These are phyloP conservation scores for Amblyjoppa proteus DNA, from an alignment of 2,888 invertebrate species.

Conservation along the genomic window DNA sequence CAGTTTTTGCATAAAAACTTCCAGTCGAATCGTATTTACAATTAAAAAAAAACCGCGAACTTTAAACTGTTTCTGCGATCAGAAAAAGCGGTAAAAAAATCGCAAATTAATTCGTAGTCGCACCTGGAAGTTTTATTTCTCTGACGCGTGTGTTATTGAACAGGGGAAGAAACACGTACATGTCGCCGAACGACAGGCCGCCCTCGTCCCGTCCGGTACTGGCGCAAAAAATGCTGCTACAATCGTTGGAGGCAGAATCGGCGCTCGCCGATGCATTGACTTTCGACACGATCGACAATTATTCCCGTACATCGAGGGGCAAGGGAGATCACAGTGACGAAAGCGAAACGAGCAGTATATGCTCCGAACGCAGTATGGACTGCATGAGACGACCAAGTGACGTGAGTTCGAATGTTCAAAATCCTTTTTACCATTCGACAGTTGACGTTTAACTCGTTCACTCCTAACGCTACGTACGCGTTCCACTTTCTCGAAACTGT, in stretches of 20 bases:
- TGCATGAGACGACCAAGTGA: slow-evolving; percentile 93
- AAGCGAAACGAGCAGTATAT: slow-evolving; percentile 98
- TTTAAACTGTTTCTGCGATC: too few relatives aligned
- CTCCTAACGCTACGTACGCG: not conserved
- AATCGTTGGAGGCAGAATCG: slow-evolving; percentile 95
- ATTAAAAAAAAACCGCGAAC: too few relatives aligned
- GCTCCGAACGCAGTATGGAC: slow-evolving; percentile 95
- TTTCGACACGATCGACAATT: slow-evolving; percentile 82
- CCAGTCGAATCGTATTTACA: too few relatives aligned
- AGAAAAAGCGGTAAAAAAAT: too few relatives aligned
- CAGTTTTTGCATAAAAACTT: too few relatives aligned
- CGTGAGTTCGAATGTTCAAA: slow-evolving; percentile 86
- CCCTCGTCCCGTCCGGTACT: slow-evolving; percentile 87
- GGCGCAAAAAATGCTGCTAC: slow-evolving; percentile 93
- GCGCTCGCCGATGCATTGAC: slow-evolving; percentile 91
- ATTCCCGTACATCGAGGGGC: slow-evolving; percentile 79
- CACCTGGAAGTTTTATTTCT: not conserved
- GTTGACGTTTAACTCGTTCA: too few relatives aligned
- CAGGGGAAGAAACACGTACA: slow-evolving; percentile 81
- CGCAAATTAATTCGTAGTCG: too few relatives aligned
- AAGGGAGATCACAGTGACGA: slow-evolving; percentile 92
- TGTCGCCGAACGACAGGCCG: slow-evolving; percentile 86
- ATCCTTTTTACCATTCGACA: not conserved
- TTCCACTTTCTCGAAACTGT: too few relatives aligned
- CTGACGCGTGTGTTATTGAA: slow-evolving; percentile 16